Base-by-base conservation (phyloP, 2,888 invertebrate genomes). In the Dione juno region DNA sequence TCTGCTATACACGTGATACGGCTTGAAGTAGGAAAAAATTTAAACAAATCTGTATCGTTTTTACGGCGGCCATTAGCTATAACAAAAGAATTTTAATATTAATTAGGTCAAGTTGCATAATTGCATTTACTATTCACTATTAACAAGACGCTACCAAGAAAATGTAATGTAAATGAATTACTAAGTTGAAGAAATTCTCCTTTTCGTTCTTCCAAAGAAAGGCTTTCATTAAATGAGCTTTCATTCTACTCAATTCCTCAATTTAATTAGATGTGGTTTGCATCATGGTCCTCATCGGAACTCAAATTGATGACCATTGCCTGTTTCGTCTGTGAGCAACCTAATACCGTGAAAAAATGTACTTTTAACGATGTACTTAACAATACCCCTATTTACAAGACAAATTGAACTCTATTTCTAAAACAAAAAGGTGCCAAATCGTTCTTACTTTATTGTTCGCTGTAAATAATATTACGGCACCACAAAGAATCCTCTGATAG, bases 341-440 rank as follows among this genome's bases (percentile, higher is more conserved):
- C 21, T 59, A 28, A 59, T 43, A 28, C 64, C 50, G 52, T 40
- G 53, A 52, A 67, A 65, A 71, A 65, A 71, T 65, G 19, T 65
- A 68, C 53, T 45, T 71, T 68, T 71, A 68, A 71, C 71, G 65
- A 68, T 43, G 57, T 28, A 65, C 58, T 71, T 50, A 67, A 57
- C n/a, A 45, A 16, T 14, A 21, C 43, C 14, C 11, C 40, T 35
- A 13, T 11, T 52, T 45, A 28, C 63, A 57, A 21, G 19, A 50
- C 57, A 67, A 57, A 67, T 43, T 58, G 41, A n/a, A 41, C 57
- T 41, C 21, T 58, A 64, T 28, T 0, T 13, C 19, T 14, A 0
- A 64, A 19, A 48, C n/a, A 13, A 67, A 43, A 71, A 48, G 58
- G 50, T 14, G 37, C 40, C 8, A n/a, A 69, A 41, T 50, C 50